A percentile compares a stretch with the other conserved stretches of the same genome.
These are phyloP conservation scores for Drosophila monieri DNA, from an alignment of 2,888 invertebrate species.

Conservation along the genomic window DNA sequence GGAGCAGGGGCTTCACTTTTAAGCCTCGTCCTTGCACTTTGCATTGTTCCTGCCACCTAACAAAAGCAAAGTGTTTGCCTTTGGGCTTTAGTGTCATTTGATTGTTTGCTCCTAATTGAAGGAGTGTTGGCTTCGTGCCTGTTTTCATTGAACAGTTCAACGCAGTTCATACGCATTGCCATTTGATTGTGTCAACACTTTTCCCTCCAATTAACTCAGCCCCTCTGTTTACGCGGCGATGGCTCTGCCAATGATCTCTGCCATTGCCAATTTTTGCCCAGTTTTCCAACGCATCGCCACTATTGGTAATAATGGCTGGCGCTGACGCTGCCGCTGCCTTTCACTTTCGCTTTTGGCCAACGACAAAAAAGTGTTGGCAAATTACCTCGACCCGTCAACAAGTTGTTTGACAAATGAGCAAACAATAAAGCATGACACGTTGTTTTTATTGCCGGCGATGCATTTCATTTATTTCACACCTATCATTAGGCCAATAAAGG, in stretches of 20 bases:
- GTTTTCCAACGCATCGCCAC: constrained; percentile 27
- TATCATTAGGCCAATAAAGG: not conserved
- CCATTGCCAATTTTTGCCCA: constrained; percentile 15
- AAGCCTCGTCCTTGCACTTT: constrained; percentile 47
- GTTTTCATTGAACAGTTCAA: constrained; percentile 47
- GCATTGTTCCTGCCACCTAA: constrained; percentile 20
- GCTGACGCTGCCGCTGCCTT: constrained; percentile 5
- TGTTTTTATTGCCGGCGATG: constrained; percentile 23
- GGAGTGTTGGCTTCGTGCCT: constrained; percentile 55
- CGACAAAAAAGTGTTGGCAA: constrained; percentile 29
- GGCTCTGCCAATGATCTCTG: constrained; percentile 15
- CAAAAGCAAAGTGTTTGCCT: constrained; percentile 52
- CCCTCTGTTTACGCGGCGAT: constrained; percentile 5
- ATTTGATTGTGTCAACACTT: constrained; percentile 61
- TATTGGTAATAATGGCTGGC: constrained; percentile 19
- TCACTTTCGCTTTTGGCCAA: constrained; percentile 33
- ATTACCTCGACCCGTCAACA: constrained; percentile 52
- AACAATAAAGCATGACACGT: constrained; percentile 28
- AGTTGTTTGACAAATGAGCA: constrained; percentile 48
- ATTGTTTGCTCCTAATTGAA: constrained; percentile 65
- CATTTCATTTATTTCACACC: not conserved
- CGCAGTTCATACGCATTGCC: constrained; percentile 41
- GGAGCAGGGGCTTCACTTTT: constrained; percentile 25
- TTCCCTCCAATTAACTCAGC: constrained; percentile 13
- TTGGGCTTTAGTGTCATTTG: constrained; percentile 39